Evolutionary conservation across 2,797 vertebrate genomes (phyloP).

Genomic region (Babyrousa celebensis): DNA sequence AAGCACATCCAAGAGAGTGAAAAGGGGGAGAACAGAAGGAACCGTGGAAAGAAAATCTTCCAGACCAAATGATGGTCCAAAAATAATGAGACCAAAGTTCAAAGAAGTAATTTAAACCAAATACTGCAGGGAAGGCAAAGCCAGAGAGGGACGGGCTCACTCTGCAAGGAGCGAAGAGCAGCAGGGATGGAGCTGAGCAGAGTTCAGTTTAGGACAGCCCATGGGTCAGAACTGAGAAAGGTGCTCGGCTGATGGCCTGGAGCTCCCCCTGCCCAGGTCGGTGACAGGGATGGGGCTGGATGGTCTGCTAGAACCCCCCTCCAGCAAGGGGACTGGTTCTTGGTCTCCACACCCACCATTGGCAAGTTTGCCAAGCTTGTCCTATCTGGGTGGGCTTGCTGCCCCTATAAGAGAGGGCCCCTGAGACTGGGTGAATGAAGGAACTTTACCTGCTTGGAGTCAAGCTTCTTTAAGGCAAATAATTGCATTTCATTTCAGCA

Average conservation of each 20-base stretch:
- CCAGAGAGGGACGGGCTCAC: constrained; percentile 78
- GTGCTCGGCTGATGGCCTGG: constrained; percentile 46
- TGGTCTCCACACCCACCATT: not conserved
- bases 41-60: constrained; percentile 90
- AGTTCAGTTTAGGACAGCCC: constrained; percentile 89
- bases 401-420: not conserved
- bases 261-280: not conserved
- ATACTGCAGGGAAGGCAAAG: constrained; percentile 79
- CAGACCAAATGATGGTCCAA: constrained; percentile 91
- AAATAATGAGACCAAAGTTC: constrained; percentile 92
- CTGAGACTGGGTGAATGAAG: not conserved
- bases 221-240: constrained; percentile 81
- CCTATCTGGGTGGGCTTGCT: not conserved
- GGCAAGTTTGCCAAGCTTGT: constrained; percentile 3
- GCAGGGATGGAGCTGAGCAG: constrained; percentile 13
- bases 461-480: not conserved
- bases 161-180: constrained; percentile 61
- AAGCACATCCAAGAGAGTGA: constrained; percentile 75
- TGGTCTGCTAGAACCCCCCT: not conserved
- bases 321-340: not conserved
- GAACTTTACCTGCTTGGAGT: not conserved
- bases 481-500: constrained; percentile 57
- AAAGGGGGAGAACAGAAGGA: constrained; percentile 90
- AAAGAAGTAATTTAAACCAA: constrained; percentile 91
- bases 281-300: not conserved